Percentiles rank a stretch among this genome's conserved stretches.
Conservation (phyloP, 2,797 vertebrate species). For the Atherinosoma microstoma region DNA sequence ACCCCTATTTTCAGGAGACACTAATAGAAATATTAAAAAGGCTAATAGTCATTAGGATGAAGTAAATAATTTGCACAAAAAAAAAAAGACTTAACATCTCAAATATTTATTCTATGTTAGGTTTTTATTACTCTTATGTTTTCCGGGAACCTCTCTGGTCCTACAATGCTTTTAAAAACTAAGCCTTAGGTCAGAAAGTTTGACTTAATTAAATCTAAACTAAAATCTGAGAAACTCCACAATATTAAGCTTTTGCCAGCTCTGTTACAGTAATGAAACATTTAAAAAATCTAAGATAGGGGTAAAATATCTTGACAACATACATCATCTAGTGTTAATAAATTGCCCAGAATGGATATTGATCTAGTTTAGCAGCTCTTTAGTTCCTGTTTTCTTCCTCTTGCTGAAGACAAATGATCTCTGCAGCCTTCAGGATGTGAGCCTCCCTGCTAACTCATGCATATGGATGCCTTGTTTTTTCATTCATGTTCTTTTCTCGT, state of each 20-base stretch:
- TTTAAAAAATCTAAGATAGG: not conserved
- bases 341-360: constrained; percentile 35
- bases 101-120: too few species aligned
- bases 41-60: not conserved
- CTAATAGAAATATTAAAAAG: too few species aligned
- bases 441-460: constrained; percentile 43
- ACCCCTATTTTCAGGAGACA: too few species aligned
- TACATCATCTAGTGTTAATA: not conserved
- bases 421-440: constrained; percentile 19
- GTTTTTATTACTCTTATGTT: not conserved
- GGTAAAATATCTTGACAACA: constrained; percentile 8
- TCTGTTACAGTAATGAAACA: not conserved
- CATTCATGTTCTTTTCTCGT: constrained; percentile 54
- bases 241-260: too few species aligned
- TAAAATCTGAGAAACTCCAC: too few species aligned
- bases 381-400: constrained; percentile 16
- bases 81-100: not conserved
- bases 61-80: not conserved
- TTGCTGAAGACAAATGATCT: constrained; percentile 29
- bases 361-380: constrained; percentile 45
- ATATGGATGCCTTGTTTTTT: constrained; percentile 58
- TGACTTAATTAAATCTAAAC: too few species aligned
- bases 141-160: too few species aligned
- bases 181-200: too few species aligned
- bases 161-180: not conserved